Base-by-base conservation (phyloP, 1,140 invertebrate genomes). In the Stenopsyche tienmushanensis region DNA sequence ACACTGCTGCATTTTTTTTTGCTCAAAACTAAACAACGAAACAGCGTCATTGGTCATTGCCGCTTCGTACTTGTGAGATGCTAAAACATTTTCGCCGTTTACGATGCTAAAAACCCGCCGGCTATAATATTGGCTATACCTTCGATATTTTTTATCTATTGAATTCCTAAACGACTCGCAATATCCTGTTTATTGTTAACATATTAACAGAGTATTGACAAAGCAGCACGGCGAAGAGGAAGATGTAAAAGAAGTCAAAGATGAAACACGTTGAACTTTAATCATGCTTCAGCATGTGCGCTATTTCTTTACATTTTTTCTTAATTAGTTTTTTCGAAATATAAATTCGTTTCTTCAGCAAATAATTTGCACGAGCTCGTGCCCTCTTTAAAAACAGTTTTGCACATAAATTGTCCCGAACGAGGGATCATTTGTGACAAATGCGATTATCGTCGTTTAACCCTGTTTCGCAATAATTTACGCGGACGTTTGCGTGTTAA, bases 131-230 rank as follows among this genome's bases (percentile, higher is more conserved):
- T 29, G 34, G 54, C 54, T 34, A 10, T 54, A 13, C 1, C 18
- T 42, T 42, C 18, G n/a, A 15, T 54, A 1, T 53, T 57, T 57
- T 57, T 57, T 44, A 49, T 47, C 42, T 60, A 60, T 60, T 34
- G 54, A 54, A 65, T 65, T 65, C 63, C 45, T 57, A 49, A 47
- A 34, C 57, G 54, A 49, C 54, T 65, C 20, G 54, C 64, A 59
- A 65, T 65, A 65, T 65, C 64, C 64, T 65, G 64, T 65, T 65
- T 59, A 65, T 65, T 65, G 54, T 65, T 65, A 65, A 53, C 64
- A 60, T 65, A 65, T 65, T 65, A 57, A 60, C 64, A 65, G 34
- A 52, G 44, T 53, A 52, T 60, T 53, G 57, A 60, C 57, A 47
- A 47, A 49, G 29, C 21, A 23, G 57, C 18, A 7, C 24, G 54